Conservation (phyloP, 1,140 invertebrate genomes). For the Drosophila setifemur region DNA sequence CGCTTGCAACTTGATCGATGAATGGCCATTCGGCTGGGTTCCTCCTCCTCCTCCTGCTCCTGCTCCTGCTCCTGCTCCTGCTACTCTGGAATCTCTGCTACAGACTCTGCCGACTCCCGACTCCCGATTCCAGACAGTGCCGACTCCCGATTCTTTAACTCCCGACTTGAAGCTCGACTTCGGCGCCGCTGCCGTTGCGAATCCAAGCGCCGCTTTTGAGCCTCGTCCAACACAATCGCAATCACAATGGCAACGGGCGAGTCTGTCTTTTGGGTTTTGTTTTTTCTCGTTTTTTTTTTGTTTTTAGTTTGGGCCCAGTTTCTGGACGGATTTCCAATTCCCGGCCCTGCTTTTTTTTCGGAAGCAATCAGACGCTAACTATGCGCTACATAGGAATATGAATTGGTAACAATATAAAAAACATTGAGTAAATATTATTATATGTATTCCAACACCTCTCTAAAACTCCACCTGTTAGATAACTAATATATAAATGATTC, state of each 20-base stretch:
- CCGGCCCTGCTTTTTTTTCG: conserved; percentile 25
- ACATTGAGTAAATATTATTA: too few species aligned
- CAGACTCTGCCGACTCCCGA: neutral
- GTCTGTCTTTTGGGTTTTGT: conserved; percentile 7
- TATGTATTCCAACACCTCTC: too few species aligned
- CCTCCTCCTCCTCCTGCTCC: neutral
- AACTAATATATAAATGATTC: too few species aligned
- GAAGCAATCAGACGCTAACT: neutral
- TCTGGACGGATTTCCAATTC: too few species aligned
- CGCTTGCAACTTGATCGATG: conserved; percentile 79
- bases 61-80: neutral
- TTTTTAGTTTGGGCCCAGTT: neutral
- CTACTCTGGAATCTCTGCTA: neutral
- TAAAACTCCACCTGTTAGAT: too few species aligned
- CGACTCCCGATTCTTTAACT: neutral
- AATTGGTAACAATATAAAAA: too few species aligned
- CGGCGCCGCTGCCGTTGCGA: conserved; percentile 72
- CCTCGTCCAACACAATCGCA: conserved; percentile 65
- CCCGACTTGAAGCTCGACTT: conserved; percentile 18
- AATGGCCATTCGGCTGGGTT: conserved; percentile 57
- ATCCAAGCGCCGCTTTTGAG: conserved; percentile 79
- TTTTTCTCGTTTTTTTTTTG: neutral
- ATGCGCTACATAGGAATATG: neutral
- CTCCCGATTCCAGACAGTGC: neutral
- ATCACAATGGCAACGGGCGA: conserved; percentile 38